These are phyloP conservation scores for Drosophila tripunctata DNA, from an alignment of 2,888 invertebrate species.

Conservation along the genomic window DNA sequence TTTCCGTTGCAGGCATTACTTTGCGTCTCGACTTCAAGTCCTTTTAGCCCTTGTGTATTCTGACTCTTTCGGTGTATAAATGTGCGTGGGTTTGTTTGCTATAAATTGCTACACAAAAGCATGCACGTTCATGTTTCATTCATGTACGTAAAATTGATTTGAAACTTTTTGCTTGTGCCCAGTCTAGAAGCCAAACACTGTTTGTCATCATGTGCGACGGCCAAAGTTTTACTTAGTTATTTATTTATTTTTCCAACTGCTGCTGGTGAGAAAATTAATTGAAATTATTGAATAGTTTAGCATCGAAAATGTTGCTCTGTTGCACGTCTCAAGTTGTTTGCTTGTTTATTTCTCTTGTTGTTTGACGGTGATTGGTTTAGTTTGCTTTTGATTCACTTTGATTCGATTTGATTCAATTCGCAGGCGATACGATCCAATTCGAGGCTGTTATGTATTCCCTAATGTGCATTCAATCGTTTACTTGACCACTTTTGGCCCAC, in stretches of 20 bases:
- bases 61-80: conserved; percentile 1
- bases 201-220: conserved; percentile 40
- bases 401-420: conserved; percentile 21
- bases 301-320: conserved; percentile 4
- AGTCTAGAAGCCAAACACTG: conserved; percentile 22
- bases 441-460: conserved; percentile 38
- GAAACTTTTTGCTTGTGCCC: conserved; percentile 50
- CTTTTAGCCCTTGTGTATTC: conserved; percentile 25
- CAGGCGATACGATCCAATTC: conserved; percentile 8
- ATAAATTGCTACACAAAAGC: conserved; percentile 68
- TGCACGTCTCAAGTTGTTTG: conserved; percentile 27
- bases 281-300: conserved; percentile 74
- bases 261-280: conserved; percentile 60
- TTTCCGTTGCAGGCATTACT: conserved; percentile 62
- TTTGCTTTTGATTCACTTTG: conserved; percentile 42
- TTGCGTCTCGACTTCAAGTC: conserved; percentile 38
- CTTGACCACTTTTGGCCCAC: conserved; percentile 38
- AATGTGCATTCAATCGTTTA: conserved; percentile 41
- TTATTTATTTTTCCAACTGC: conserved; percentile 31
- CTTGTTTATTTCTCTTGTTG: conserved; percentile 22
- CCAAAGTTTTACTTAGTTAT: conserved; percentile 54
- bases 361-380: conserved; percentile 62
- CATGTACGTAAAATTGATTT: conserved; percentile 76
- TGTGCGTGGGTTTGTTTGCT: conserved; percentile 35
- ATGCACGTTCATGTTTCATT: conserved; percentile 75